Evolutionary conservation across 2,113 vertebrate species (phyloP), one percentile per base, ranked within the genome.

Genomic region (Platichthys stellatus): DNA sequence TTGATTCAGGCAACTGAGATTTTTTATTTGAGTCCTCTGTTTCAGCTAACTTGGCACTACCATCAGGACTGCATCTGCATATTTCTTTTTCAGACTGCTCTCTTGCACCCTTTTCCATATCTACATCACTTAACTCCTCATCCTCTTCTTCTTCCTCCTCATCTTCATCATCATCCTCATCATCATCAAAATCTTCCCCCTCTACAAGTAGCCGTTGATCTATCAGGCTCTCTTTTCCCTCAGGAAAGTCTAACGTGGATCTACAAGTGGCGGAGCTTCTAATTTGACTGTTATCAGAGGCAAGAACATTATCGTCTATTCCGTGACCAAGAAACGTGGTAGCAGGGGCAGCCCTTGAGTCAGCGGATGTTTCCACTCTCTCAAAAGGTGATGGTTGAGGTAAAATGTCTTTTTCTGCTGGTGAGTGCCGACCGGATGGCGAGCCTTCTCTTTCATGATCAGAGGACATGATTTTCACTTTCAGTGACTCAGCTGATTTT

Each of bases 81-180:
- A 80, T 87, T 80, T 97, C 96, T 85, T 99, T 98, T 72, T 99
- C 97, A 17, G 97, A 96, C 76, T 94, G 94, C 77, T 99, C 98
- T 81, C 93, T 95, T 53, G 97, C 97, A 2, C 98, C 97, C 82
- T 99, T 99, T 82, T 99, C 98, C 80, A 97, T 63, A 86, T 98
- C 97, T 0, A 96, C 94, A 86, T 98, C 98, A 78, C 96, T 97
- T 2, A 64, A 85, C 21, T 94, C 95, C 13, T 97, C 90, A 40
- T 89, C 93, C 28, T 90, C 88, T 47, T 86, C 93, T 56, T 95
- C 95, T 14, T 31, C 35, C 9, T 94, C 94, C 0, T 89, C 90
- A 0, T 89, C 89, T 0, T 92, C 89, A 0, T 92, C 90, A 0
- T 89, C 91, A 14, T 92, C 91, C 0, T 93, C 89, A 58, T 93